Evolutionary conservation across 2,888 invertebrate genomes (phyloP), one percentile per base, ranked within the genome.

Genomic region (Exephanes ischioxanthus): DNA sequence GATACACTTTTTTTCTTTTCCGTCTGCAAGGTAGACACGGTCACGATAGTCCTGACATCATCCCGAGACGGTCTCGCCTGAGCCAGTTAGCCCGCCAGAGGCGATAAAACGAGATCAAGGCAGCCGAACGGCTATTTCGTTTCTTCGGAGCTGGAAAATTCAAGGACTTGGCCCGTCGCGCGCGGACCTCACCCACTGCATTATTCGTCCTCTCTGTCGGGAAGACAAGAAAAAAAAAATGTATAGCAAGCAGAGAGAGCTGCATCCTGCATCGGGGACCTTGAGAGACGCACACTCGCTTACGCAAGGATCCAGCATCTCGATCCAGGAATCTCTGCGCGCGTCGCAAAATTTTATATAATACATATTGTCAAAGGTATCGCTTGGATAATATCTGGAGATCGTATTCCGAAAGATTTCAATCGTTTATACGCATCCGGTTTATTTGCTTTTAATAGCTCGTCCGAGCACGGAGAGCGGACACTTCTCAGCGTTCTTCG

Each of bases 71-170:
- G 26, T 26, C 45, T 19, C 51, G 51, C 11, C 53, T 71, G 76
- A 80, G 77, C 72, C 53, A 68, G 70, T 81, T 85, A 75, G 79
- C 73, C 82, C 75, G 82, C 82, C 85, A 83, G 80, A 83, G 83
- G 85, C 83, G 80, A 86, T 80, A 77, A 86, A 86, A 86, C 85
- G 85, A 80, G 85, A 86, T 86, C 85, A 86, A 86, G 85, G 85
- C 63, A 83, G 83, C 73, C 51, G 51, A 76, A 80, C 80, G 67
- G 77, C 83, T 83, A 83, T 86, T 86, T 86, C 80, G 85, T 86
- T 86, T 80, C 83, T 86, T 85, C 76, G 67, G 48, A 53, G 22
- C 51, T 45, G 45, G 22, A 37, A 33, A 53, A 41, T 85, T 80
- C 83, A 83, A 72, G 80, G 85, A 80, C 77, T 80, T 73, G 48